These are phyloP conservation scores for Varanus salvator DNA, from an alignment of 2,113 vertebrate species.

Conservation along the genomic window DNA sequence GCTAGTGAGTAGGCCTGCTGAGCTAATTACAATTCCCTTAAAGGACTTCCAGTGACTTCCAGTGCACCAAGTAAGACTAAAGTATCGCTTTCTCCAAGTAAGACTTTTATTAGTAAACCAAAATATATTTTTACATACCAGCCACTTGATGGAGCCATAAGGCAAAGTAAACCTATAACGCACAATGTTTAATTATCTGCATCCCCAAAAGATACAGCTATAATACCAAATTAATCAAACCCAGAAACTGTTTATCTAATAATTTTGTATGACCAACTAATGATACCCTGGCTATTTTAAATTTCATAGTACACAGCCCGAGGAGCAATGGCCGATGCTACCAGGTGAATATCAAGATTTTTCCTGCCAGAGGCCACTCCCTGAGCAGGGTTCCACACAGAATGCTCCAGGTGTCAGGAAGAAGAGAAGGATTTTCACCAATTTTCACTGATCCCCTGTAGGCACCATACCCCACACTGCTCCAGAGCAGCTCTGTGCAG, in stretches of 20 bases:
- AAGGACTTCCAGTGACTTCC: neutral
- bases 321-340: neutral
- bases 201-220: neutral
- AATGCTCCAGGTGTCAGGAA: neutral
- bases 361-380: neutral
- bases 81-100: rapidly evolving
- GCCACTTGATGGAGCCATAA: constrained; percentile 69
- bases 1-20: neutral
- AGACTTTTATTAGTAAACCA: neutral
- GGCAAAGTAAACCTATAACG: constrained; percentile 34
- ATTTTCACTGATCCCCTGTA: no score
- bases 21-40: neutral
- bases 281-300: neutral
- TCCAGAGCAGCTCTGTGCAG: no score
- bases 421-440: no score
- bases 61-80: neutral
- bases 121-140: constrained; percentile 16
- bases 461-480: no score
- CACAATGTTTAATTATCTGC: constrained; percentile 4
- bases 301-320: neutral
- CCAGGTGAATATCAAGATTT: neutral
- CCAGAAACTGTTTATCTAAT: neutral
- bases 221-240: constrained; percentile 3
- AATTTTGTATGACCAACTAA: constrained; percentile 5
- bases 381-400: neutral